Percentiles rank a stretch among this genome's conserved stretches.
phyloP scores from a whole-genome alignment of 2,888 invertebrate genomes.

The Eurytoma adleriae region DNA sequence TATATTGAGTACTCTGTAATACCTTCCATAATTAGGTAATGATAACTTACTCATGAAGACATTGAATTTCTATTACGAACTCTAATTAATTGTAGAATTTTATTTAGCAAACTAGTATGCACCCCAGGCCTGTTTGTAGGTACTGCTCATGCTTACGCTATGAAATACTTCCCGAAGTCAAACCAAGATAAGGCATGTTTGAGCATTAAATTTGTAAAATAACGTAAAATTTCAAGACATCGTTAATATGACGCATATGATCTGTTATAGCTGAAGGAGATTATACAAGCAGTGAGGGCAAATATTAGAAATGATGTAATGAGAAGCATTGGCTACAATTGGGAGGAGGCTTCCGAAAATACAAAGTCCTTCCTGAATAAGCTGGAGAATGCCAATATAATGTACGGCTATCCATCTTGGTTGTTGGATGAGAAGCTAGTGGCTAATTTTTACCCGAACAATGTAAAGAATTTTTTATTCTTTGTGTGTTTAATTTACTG shows the following conservation, averaged over 20 bases:
- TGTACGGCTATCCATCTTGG: conserved; percentile 52
- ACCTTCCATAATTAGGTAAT: conserved; percentile 31
- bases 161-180: conserved; percentile 34
- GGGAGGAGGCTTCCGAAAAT: not conserved
- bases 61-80: not conserved
- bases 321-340: too few species aligned
- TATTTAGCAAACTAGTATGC: conserved; percentile 39
- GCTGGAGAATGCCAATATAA: not conserved
- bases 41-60: too few species aligned
- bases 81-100: not conserved
- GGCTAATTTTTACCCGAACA: conserved; percentile 7
- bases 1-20: conserved; percentile 38
- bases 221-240: not conserved
- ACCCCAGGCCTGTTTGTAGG: conserved; percentile 51
- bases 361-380: too few species aligned
- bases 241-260: not conserved
- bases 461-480: conserved; percentile 9
- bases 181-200: conserved; percentile 34
- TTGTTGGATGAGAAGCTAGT: conserved; percentile 1
- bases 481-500: not conserved
- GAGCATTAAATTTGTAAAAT: not conserved
- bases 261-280: conserved; percentile 16
- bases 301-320: not conserved
- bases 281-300: conserved; percentile 5
- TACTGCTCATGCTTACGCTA: conserved; percentile 29